These are phyloP conservation scores for Timandra comae DNA, from an alignment of 2,888 invertebrate genomes.

Conservation along the genomic window DNA sequence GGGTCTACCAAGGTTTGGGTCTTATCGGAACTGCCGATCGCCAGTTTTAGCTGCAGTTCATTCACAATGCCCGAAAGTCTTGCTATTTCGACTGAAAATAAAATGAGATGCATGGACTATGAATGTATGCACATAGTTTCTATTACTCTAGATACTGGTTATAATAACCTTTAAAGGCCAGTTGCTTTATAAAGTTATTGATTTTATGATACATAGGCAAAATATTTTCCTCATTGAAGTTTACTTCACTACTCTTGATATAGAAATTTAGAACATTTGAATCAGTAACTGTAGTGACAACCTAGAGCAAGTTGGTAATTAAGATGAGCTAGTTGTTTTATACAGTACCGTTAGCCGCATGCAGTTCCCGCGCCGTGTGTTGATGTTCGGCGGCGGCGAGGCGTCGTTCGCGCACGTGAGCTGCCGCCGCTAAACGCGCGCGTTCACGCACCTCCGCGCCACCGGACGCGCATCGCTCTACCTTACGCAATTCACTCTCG, in stretches of 20 bases:
- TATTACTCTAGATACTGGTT: too few relatives aligned
- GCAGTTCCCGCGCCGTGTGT: constrained; percentile 47
- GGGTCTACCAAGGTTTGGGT: constrained; percentile 18
- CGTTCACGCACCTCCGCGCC: constrained; percentile 58
- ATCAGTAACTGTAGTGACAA: too few relatives aligned
- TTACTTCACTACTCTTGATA: too few relatives aligned
- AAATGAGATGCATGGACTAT: not conserved
- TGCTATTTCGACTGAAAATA: constrained; percentile 47
- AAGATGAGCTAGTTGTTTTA: too few relatives aligned
- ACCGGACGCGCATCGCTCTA: constrained; percentile 54
- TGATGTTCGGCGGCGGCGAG: constrained; percentile 51
- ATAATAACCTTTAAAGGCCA: too few relatives aligned
- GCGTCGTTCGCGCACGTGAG: constrained; percentile 58
- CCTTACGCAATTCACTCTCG: constrained; percentile 52
- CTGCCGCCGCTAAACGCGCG: constrained; percentile 62
- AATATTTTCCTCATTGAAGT: too few relatives aligned
- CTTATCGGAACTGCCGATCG: constrained; percentile 19
- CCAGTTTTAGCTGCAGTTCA: constrained; percentile 40
- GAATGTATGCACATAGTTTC: not conserved
- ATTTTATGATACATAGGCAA: too few relatives aligned
- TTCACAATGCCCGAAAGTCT: constrained; percentile 42
- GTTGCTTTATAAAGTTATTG: too few relatives aligned
- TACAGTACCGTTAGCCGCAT: constrained; percentile 51
- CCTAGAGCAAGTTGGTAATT: too few relatives aligned
- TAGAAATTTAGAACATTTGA: too few relatives aligned